A percentile compares a stretch with the other conserved stretches of the same genome.
Conservation (phyloP, 1,140 invertebrate species). For the Heliconius hermathena region DNA sequence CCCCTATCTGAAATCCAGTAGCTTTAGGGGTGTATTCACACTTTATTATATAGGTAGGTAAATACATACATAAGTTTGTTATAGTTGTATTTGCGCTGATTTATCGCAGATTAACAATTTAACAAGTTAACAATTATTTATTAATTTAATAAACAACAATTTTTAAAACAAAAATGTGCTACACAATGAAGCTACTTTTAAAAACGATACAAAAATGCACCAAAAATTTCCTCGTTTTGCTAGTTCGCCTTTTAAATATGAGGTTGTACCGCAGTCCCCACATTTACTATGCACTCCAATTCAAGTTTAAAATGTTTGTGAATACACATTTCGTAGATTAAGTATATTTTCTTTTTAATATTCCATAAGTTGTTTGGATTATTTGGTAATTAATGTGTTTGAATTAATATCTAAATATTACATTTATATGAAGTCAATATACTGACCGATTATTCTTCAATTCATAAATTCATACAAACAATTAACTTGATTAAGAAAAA, state of each 20-base stretch:
- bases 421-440: too few relatives aligned
- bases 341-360: neutral
- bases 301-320: neutral
- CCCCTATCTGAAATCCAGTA: constrained; percentile 9
- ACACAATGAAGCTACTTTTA: too few relatives aligned
- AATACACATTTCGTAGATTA: neutral
- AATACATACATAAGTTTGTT: neutral
- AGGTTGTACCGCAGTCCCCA: neutral
- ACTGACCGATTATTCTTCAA: too few relatives aligned
- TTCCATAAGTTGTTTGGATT: too few relatives aligned
- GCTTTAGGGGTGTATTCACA: constrained; percentile 3
- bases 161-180: too few relatives aligned
- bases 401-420: too few relatives aligned
- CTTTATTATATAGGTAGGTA: neutral
- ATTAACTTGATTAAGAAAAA: too few relatives aligned
- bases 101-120: too few relatives aligned
- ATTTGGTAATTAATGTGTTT: too few relatives aligned
- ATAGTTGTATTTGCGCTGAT: neutral
- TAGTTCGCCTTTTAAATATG: neutral
- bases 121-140: too few relatives aligned
- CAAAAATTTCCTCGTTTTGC: neutral
- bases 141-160: too few relatives aligned
- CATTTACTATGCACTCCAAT: constrained; percentile 4
- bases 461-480: too few relatives aligned
- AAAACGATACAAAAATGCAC: neutral